Evolutionary conservation across 2,797 vertebrate species (phyloP).

Genomic region (Bradypus variegatus): DNA sequence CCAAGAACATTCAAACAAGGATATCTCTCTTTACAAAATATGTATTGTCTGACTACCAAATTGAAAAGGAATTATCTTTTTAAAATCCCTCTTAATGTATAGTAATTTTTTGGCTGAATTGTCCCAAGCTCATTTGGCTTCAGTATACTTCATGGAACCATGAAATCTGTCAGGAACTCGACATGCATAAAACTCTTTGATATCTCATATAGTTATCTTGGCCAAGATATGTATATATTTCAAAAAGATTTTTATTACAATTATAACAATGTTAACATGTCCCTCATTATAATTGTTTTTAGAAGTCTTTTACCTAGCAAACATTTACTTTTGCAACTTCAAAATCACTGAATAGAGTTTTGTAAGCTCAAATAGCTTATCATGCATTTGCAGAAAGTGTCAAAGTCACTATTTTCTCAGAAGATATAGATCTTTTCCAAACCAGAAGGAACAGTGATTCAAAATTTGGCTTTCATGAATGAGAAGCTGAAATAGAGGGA

Average conservation of each 20-base stretch:
- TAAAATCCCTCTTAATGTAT: background rate
- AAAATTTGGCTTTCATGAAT: background rate
- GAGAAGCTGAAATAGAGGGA: background rate
- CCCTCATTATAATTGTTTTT: background rate
- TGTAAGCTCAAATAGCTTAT: background rate
- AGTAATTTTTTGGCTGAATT: background rate
- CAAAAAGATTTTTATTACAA: background rate
- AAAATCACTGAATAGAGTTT: background rate
- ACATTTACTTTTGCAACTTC: background rate
- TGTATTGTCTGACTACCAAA: background rate
- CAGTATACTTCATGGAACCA: background rate
- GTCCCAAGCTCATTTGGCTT: background rate
- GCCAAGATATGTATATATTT: background rate
- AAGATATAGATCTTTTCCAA: background rate
- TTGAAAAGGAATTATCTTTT: background rate
- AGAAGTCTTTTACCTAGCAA: background rate
- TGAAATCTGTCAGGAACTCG: background rate
- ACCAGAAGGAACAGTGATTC: background rate
- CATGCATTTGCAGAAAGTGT: background rate
- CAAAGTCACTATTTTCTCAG: background rate
- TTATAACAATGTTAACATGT: background rate
- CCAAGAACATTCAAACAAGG: background rate
- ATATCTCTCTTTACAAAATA: background rate
- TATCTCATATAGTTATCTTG: background rate
- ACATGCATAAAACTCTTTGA: background rate